phyloP scores from a whole-genome alignment of 2,888 invertebrate genomes.

The Diaperis boleti region DNA sequence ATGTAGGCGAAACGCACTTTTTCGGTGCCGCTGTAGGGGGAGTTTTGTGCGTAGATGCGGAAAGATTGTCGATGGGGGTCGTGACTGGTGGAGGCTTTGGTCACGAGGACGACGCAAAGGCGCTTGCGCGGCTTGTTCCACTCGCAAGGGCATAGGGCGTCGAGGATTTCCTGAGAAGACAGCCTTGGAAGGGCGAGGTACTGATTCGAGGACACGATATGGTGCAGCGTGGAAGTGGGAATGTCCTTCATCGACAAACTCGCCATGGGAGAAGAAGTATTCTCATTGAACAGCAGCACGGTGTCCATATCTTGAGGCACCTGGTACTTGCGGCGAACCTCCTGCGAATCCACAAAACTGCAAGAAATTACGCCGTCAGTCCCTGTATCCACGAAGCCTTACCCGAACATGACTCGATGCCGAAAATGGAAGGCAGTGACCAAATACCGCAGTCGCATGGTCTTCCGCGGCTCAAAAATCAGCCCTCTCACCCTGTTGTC shows the following conservation, averaged over 20 bases:
- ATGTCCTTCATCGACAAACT: constrained; percentile 92
- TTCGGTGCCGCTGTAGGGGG: constrained; percentile 72
- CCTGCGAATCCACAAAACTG: constrained; percentile 79
- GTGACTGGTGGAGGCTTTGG: constrained; percentile 72
- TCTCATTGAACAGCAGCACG: constrained; percentile 91
- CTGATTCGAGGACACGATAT: constrained; percentile 90
- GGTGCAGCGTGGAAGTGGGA: constrained; percentile 87
- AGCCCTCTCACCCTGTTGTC: constrained; percentile 93
- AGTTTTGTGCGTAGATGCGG: constrained; percentile 77
- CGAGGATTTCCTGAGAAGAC: constrained; percentile 89
- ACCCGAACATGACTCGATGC: constrained; percentile 90
- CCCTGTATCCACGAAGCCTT: constrained; percentile 80
- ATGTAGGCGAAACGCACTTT: constrained; percentile 90
- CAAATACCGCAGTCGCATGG: constrained; percentile 86
- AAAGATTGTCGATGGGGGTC: constrained; percentile 77
- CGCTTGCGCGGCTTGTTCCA: constrained; percentile 82
- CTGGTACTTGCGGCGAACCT: constrained; percentile 77
- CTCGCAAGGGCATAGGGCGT: constrained; percentile 90
- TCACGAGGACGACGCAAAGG: constrained; percentile 84
- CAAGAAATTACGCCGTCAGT: no score
- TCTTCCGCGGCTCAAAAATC: constrained; percentile 84
- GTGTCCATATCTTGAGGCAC: constrained; percentile 81
- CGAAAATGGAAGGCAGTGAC: constrained; percentile 89
- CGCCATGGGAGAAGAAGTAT: constrained; percentile 82
- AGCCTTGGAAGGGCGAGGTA: constrained; percentile 89